Percentiles rank a stretch among this genome's conserved stretches.
Evolutionary conservation across 2,797 vertebrate genomes (phyloP).

Genomic region (Lutjanus argentimaculatus): DNA sequence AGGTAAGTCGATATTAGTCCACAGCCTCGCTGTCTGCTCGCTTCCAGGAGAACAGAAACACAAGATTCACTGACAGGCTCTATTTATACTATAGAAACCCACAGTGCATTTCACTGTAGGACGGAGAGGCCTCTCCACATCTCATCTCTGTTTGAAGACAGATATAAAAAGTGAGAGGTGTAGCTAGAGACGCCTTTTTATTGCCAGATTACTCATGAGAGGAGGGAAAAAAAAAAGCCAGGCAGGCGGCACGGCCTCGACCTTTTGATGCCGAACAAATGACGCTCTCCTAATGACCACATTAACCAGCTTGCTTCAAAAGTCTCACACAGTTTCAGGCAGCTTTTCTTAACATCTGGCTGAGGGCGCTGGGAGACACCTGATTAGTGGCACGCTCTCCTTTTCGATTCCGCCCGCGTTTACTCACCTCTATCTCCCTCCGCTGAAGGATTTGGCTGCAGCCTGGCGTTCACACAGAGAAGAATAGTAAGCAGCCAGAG

Average conservation of each 20-base stretch:
- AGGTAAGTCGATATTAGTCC: slow-evolving; percentile 76
- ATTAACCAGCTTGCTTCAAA: slow-evolving; percentile 38
- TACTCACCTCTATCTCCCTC: slow-evolving; percentile 45
- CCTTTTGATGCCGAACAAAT: slow-evolving; percentile 36
- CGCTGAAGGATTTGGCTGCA: slow-evolving; percentile 37
- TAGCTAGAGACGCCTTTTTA: slow-evolving; percentile 29
- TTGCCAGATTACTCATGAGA: slow-evolving; percentile 40
- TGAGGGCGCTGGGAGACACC: slow-evolving; percentile 14
- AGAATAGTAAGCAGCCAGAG: slow-evolving; percentile 71
- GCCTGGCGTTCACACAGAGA: slow-evolving; percentile 48
- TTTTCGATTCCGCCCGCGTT: slow-evolving; percentile 43
- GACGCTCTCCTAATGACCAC: slow-evolving; percentile 49
- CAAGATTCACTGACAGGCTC: slow-evolving; percentile 45
- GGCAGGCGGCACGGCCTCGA: slow-evolving; percentile 14
- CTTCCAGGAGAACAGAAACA: slow-evolving; percentile 49
- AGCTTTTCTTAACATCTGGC: slow-evolving; percentile 63
- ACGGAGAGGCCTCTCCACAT: slow-evolving; percentile 37
- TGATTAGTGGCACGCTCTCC: slow-evolving; percentile 56
- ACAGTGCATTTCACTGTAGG: slow-evolving; percentile 18
- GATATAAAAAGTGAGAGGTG: slow-evolving; percentile 47
- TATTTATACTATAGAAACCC: slow-evolving; percentile 44
- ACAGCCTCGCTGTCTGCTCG: slow-evolving; percentile 35
- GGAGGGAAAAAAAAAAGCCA: neutral
- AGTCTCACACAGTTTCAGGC: slow-evolving; percentile 18
- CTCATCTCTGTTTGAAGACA: slow-evolving; percentile 31